Percentiles rank a stretch among this genome's conserved stretches.
Evolutionary conservation across 2,113 vertebrate genomes (phyloP).

Genomic region (Bambusicola thoracicus): DNA sequence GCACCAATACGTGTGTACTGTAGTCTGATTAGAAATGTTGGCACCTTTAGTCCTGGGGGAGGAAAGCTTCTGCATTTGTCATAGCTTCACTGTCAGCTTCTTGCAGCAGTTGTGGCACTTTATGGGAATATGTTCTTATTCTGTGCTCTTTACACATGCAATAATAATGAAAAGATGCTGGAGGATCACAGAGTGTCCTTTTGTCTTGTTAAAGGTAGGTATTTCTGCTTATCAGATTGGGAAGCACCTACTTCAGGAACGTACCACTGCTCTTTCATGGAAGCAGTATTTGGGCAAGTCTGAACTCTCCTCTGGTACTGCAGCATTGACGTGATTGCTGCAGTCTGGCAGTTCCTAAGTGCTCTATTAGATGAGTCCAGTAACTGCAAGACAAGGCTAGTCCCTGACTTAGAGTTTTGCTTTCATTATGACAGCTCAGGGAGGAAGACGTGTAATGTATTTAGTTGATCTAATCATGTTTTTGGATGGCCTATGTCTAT

Average conservation of each 20-base stretch:
- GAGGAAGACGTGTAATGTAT: not conserved
- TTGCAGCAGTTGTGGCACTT: not conserved
- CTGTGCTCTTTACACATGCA: not conserved
- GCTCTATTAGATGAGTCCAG: not conserved
- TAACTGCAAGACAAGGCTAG: not conserved
- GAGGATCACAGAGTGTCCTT: not conserved
- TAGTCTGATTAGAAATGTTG: not conserved
- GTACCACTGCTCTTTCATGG: not conserved
- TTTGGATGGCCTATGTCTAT: not conserved
- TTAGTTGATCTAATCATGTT: not conserved
- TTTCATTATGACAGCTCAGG: not conserved
- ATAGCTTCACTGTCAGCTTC: not conserved
- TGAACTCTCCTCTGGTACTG: not conserved
- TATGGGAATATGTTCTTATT: not conserved
- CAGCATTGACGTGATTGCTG: not conserved
- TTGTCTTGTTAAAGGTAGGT: not conserved
- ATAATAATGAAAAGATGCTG: not conserved
- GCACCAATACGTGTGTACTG: not conserved
- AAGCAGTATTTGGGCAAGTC: not conserved
- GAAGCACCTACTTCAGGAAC: not conserved
- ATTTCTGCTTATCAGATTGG: not conserved
- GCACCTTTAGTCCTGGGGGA: fast-evolving
- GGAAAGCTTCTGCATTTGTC: not conserved
- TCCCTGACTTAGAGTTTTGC: not conserved
- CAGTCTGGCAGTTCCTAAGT: not conserved